Evolutionary conservation across 2,888 invertebrate species (phyloP).

Genomic region (Sipha maydis): DNA sequence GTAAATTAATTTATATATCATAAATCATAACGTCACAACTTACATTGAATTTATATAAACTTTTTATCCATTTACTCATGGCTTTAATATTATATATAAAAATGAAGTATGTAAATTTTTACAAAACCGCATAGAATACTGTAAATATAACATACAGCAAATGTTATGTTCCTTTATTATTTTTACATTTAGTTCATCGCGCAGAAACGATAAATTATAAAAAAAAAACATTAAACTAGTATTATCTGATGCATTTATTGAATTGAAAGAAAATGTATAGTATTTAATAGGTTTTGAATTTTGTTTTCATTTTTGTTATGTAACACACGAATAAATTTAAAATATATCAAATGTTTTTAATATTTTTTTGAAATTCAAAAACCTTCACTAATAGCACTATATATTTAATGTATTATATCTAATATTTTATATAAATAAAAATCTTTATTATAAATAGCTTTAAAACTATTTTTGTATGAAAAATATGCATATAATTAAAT

Average conservation of each 20-base stretch:
- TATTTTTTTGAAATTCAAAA: background rate
- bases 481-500: background rate
- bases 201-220: background rate
- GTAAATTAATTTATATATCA: conserved; percentile 14
- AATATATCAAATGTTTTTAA: background rate
- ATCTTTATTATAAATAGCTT: background rate
- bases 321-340: background rate
- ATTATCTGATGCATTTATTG: background rate
- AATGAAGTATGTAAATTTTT: background rate
- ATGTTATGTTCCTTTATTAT: background rate
- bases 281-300: background rate
- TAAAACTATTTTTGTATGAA: background rate
- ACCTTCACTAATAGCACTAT: background rate
- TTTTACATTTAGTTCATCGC: background rate
- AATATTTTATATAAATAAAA: background rate
- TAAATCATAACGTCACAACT: conserved; percentile 27
- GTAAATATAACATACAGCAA: background rate
- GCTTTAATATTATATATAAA: background rate
- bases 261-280: background rate
- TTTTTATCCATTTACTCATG: background rate
- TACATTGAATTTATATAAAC: conserved; percentile 27
- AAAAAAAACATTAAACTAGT: background rate
- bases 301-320: background rate
- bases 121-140: background rate
- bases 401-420: background rate